Evolutionary conservation across 2,888 invertebrate species (phyloP), one percentile per base, ranked within the genome.

Genomic region (Chrysodeixis includens): DNA sequence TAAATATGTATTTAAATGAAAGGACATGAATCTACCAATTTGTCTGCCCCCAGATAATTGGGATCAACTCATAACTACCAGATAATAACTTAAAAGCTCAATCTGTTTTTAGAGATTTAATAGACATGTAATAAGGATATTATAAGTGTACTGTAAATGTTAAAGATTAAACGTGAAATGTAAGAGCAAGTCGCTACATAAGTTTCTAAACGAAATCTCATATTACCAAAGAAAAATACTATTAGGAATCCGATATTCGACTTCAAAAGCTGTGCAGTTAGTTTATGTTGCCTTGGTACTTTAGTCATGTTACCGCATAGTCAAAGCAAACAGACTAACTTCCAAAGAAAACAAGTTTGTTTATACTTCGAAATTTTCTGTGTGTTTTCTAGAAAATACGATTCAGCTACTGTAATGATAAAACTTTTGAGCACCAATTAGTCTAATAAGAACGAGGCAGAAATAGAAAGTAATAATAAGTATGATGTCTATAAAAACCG

Each of bases 11-110:
- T n/a, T n/a, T 64, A 73, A 78, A 66, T 78, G 60, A 68, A 44
- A 12, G 22, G 20, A 60, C 51, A 56, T 62, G 35, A 66, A 59
- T 52, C 53, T 16, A 70, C 59, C 79, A 81, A 83, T 83, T 80
- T 78, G 82, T 81, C 70, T 53, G 49, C 74, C 72, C 68, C 55
- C 53, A 10, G 46, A 32, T 55, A 65, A 65, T 71, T 72, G 59
- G 56, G 57, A 72, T 75, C 54, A 53, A 62, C 32, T 12, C 55
- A 9, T 59, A 5, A 32, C 18, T 22, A 9, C 20, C 9, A 32
- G 18, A 53, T 30, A 32, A 40, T 57, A 40, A n/a, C n/a, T 49
- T 20, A 49, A 20, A 49, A 10, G 46, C 10, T 49, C 46, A 18
- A 12, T 0, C 46, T 18, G 18, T 3, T 12, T 49, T 49, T 9